Conservation (phyloP, 2,888 invertebrate genomes). For the Danaus chrysippus region DNA sequence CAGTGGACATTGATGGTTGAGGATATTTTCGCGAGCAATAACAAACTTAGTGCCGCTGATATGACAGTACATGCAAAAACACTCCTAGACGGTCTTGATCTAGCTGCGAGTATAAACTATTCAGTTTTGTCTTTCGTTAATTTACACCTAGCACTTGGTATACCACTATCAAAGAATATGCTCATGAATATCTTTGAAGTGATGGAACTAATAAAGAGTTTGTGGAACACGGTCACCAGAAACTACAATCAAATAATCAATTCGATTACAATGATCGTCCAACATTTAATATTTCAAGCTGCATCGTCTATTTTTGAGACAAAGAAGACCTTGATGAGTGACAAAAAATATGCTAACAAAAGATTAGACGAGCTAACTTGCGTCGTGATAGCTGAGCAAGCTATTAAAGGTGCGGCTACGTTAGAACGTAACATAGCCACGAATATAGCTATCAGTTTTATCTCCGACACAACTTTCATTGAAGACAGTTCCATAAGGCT, state of each 20-base stretch:
- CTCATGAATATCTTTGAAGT: conserved; percentile 88
- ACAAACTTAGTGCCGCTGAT: conserved; percentile 65
- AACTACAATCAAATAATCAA: conserved; percentile 85
- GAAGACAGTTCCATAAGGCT: conserved; percentile 82
- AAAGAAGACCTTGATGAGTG: conserved; percentile 82
- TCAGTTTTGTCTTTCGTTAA: conserved; percentile 78
- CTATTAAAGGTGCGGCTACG: conserved; percentile 82
- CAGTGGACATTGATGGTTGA: conserved; percentile 66
- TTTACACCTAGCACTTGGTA: conserved; percentile 83
- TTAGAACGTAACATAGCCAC: conserved; percentile 82
- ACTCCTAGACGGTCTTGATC: conserved; percentile 80
- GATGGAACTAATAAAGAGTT: conserved; percentile 88
- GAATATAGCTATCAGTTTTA: conserved; percentile 83
- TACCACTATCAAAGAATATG: conserved; percentile 87
- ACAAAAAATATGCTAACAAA: conserved; percentile 82
- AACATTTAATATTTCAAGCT: conserved; percentile 88
- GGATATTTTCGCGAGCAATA: conserved; percentile 56
- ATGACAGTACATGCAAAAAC: conserved; percentile 66
- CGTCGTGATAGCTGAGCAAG: conserved; percentile 85
- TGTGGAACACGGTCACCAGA: conserved; percentile 84
- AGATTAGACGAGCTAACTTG: conserved; percentile 86
- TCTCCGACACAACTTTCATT: conserved; percentile 79
- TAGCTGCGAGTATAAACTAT: conserved; percentile 82
- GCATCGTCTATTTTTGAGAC: conserved; percentile 82
- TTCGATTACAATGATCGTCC: conserved; percentile 86